Conservation (phyloP, 2,888 invertebrate species). For the Trachelus troglodyta region DNA sequence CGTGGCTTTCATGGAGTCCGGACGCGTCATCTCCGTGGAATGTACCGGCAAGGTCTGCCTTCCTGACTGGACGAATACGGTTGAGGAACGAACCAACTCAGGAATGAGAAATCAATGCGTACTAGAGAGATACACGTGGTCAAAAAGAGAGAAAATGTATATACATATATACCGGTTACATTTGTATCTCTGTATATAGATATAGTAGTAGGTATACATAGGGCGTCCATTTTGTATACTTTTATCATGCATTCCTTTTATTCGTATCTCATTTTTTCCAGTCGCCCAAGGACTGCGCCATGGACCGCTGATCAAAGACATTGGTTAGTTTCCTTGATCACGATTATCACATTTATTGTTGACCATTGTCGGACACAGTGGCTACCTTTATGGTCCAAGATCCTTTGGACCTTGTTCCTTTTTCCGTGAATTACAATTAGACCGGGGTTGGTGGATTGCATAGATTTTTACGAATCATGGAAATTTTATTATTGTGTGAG, state of each 20-base stretch:
- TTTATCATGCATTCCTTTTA: neutral
- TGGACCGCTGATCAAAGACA: neutral
- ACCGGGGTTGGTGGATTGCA: neutral
- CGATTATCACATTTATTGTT: neutral
- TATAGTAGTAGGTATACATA: neutral
- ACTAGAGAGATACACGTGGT: neutral
- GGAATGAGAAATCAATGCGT: neutral
- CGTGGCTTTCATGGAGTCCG: conserved; percentile 5
- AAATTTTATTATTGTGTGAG: neutral
- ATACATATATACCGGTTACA: neutral
- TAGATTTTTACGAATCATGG: neutral
- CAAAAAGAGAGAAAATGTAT: neutral
- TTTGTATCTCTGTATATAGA: neutral
- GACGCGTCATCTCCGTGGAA: conserved; percentile 42
- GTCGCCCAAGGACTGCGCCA: neutral
- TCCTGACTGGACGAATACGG: neutral
- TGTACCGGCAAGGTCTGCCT: conserved; percentile 35
- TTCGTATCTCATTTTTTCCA: neutral
- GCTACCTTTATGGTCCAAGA: neutral
- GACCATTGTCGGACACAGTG: neutral
- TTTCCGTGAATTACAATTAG: neutral
- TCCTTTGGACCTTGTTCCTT: neutral
- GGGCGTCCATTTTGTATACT: neutral
- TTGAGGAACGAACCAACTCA: neutral
- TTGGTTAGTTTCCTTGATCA: neutral